Base-by-base conservation (phyloP, 2,888 invertebrate species). In the Lathronympha strigana region DNA sequence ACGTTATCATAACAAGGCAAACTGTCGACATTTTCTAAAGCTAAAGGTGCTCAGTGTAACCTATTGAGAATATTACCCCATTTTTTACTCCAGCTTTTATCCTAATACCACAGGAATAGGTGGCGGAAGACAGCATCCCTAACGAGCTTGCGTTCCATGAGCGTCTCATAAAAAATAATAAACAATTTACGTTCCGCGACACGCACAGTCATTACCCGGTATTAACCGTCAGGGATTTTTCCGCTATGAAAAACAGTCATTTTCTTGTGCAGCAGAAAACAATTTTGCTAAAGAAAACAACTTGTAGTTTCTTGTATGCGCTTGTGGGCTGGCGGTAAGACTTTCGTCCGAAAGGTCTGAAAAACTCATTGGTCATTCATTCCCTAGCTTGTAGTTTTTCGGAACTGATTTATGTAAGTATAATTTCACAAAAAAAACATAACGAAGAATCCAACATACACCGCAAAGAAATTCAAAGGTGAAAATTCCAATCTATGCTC, bases 81-180 rank as follows among this genome's bases (percentile, higher is more conserved):
- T 57, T 28, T 43, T 45, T 36, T 15, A 28, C 54, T 31, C 51
- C 8, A 28, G 19, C 19, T 13, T 17, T 28, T 49, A 63, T 49
- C 62, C 62, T 63, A 55, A 55, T 47, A 55, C 54, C 21, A n/a
- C 53, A 23, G 17, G 61, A 17, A 25, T 58, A 36, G 57, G 45
- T 31, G 38, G 53, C 40, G 50, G 21, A 53, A 49, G 57, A 57
- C 67, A 66, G 60, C 67, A 61, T 58, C 71, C 69, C 71, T 84
- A 87, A 84, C 82, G 84, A 81, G 79, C 71, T 74, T 25, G 76
- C 75, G 75, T 78, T 80, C 80, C 82, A 80, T 86, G 86, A 86
- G 87, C 87, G 85, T 80, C 79, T 80, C 88, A 85, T 90, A 90
- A 91, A 90, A 90, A 89, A 90, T 90, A 91, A 90, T 90, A 89